phyloP scores from a whole-genome alignment of 2,113 vertebrate species.

The Microcebus tavaratra region DNA sequence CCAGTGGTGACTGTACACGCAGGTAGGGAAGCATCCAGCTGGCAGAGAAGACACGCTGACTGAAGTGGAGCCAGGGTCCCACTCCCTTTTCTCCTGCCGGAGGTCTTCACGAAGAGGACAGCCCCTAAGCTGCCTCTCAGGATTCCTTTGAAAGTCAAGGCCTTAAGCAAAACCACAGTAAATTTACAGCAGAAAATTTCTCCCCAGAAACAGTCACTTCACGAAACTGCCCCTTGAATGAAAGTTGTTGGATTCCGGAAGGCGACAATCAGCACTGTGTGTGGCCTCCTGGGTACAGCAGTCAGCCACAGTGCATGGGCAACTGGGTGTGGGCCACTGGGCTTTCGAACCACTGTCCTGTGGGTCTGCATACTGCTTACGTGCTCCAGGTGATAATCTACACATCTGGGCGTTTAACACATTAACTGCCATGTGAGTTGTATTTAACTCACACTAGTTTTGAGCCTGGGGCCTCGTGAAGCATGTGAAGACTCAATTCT shows the following conservation, averaged over 20 bases:
- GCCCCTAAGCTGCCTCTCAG: neutral
- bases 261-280: neutral
- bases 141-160: neutral
- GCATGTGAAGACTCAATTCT: too few relatives aligned
- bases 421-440: too few relatives aligned
- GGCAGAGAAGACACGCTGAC: neutral
- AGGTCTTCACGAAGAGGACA: neutral
- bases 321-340: neutral
- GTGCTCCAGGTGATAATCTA: neutral
- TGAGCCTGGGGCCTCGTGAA: too few relatives aligned
- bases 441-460: too few relatives aligned
- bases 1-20: neutral
- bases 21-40: too few relatives aligned
- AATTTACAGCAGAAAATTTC: neutral
- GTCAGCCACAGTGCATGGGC: neutral
- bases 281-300: too few relatives aligned
- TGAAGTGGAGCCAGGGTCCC: neutral
- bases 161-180: neutral
- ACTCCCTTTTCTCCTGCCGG: neutral
- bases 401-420: neutral
- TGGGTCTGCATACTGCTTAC: neutral
- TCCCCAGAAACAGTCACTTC: neutral
- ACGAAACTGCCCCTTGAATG: neutral
- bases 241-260: neutral
- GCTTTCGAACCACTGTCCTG: neutral